Conservation (phyloP, 2,113 vertebrate genomes). For the Callithrix jacchus region DNA sequence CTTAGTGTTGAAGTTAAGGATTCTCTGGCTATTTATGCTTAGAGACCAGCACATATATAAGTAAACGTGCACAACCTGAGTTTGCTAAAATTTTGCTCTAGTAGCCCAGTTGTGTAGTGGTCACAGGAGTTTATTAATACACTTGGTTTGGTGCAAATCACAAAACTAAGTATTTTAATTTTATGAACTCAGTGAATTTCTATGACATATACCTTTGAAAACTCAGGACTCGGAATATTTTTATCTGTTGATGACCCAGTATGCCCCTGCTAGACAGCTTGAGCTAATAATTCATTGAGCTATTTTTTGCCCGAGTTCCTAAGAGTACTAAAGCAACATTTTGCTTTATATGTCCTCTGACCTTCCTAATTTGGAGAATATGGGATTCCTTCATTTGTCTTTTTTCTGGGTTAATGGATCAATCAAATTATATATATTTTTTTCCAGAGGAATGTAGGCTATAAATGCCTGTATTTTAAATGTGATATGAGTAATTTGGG, state of each 20-base stretch:
- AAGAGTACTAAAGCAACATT: neutral
- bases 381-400: neutral
- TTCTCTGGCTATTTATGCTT: neutral
- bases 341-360: slow-evolving; percentile 27
- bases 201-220: slow-evolving; percentile 39
- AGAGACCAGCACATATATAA: neutral
- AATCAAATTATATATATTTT: neutral
- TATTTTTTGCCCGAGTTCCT: neutral
- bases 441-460: neutral
- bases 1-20: slow-evolving; percentile 15
- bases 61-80: neutral
- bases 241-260: neutral
- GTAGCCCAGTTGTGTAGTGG: neutral
- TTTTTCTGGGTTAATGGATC: neutral
- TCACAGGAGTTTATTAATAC: slow-evolving; percentile 11
- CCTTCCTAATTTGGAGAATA: neutral
- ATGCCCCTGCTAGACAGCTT: neutral
- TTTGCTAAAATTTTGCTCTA: slow-evolving; percentile 35
- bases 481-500: slow-evolving; percentile 8
- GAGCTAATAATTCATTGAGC: slow-evolving; percentile 32
- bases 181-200: slow-evolving; percentile 26
- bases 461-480: slow-evolving; percentile 43
- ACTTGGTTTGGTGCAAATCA: neutral
- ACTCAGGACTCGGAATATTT: neutral
- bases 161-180: slow-evolving; percentile 48